Base-by-base conservation (phyloP, 2,113 vertebrate genomes). In the Bambusicola thoracicus region DNA sequence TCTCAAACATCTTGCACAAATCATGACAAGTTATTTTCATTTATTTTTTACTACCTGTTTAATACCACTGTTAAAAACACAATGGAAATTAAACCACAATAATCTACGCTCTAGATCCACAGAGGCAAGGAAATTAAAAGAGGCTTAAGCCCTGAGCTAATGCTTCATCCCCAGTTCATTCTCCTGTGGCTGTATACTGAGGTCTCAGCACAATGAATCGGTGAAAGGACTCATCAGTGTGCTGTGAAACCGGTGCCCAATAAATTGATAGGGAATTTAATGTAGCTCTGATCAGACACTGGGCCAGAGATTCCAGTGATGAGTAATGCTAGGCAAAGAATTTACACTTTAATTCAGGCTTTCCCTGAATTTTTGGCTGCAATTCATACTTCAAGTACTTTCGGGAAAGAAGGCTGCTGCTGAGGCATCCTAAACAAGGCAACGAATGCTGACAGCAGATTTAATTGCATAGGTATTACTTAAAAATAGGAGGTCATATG, bases 121-220 rank as follows among this genome's bases (percentile, higher is more conserved):
- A 83, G 65, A 85, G 48, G 40, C 56, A 83, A 91, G 91, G 68
- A 94, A 92, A 95, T 85, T 85, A 94, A 89, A 80, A 90, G 79
- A 94, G 51, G 81, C 65, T 94, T 95, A 94, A 92, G 90, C 56
- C 94, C 81, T 83, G 76, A 89, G 85, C 61, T 90, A 94, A 91
- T 83, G 72, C 38, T 87, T 92, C 36, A 85, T 44, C 46, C 24
- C 22, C 48, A 65, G 91, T 70, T 89, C 55, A 63, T 84, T 63
- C 62, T 70, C 81, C 63, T 65, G 40, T 85, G 69, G 29, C 48
- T 41, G 46, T 70, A 84, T 61, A 86, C 20, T 68, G 85, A 93
- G 53, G 62, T 16, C 17, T 85, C 41, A 63, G 89, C 56, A 93
- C 87, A 91, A 88, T 58, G 79, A 79, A 83, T 65, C 72, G 56